Percentiles rank a stretch among this genome's conserved stretches.
Evolutionary conservation across 2,797 vertebrate species (phyloP).

Genomic region (Tiaroga cobitis): DNA sequence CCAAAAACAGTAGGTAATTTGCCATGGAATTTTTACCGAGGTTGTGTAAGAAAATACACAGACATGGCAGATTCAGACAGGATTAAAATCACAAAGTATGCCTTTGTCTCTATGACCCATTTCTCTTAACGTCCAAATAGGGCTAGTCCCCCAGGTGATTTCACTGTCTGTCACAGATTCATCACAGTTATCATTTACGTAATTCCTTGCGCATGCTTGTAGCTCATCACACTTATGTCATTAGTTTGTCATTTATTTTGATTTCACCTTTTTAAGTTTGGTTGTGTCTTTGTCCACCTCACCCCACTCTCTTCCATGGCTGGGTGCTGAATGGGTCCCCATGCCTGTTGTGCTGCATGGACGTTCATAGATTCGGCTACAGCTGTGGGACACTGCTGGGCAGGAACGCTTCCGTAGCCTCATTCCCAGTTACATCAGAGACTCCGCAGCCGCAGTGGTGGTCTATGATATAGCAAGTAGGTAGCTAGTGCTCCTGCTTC

Average conservation of each 20-base stretch:
- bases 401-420: slow-evolving; percentile 92
- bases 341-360: slow-evolving; percentile 67
- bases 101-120: not conserved
- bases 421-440: slow-evolving; percentile 95
- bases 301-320: slow-evolving; percentile 62
- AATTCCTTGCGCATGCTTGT: slow-evolving; percentile 58
- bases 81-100: not conserved
- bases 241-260: slow-evolving; percentile 65
- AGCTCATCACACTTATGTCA: slow-evolving; percentile 42
- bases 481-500: slow-evolving; percentile 78
- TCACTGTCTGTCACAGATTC: slow-evolving; percentile 7
- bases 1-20: not conserved
- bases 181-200: slow-evolving; percentile 52
- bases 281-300: slow-evolving; percentile 70
- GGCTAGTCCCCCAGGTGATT: slow-evolving; percentile 10
- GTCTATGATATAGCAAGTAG: slow-evolving; percentile 96
- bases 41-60: not conserved
- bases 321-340: slow-evolving; percentile 68
- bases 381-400: slow-evolving; percentile 92
- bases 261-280: slow-evolving; percentile 72
- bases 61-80: not conserved
- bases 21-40: not conserved
- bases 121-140: not conserved
- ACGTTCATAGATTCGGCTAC: slow-evolving; percentile 89
- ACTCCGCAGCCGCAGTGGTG: slow-evolving; percentile 91